Evolutionary conservation across 2,113 vertebrate genomes (phyloP).

Genomic region (Delphinus delphis): DNA sequence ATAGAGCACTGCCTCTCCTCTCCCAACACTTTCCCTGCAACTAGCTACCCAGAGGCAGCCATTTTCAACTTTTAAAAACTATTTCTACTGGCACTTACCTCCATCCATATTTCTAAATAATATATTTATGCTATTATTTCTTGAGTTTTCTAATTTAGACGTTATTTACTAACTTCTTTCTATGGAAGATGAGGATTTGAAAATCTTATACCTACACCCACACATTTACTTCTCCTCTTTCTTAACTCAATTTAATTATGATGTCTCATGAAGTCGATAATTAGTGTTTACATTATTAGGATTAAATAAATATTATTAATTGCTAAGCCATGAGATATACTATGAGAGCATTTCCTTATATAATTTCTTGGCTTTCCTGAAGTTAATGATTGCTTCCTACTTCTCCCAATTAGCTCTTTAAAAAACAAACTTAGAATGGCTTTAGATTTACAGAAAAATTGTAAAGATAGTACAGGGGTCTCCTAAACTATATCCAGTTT

Average conservation of each 20-base stretch:
- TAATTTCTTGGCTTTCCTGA: background rate
- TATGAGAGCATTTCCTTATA: background rate
- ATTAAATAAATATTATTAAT: background rate
- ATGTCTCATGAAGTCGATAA: background rate
- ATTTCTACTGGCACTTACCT: background rate
- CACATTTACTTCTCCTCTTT: background rate
- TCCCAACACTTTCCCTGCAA: background rate
- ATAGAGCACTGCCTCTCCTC: background rate
- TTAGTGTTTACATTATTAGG: background rate
- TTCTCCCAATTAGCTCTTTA: background rate
- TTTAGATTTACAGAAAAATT: slow-evolving; percentile 6
- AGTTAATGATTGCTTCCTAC: background rate
- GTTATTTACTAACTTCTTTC: background rate
- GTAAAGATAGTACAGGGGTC: background rate
- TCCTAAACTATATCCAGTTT: background rate
- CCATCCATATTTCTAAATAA: background rate
- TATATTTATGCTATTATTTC: slow-evolving; percentile 1
- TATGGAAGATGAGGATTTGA: background rate
- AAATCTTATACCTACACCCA: background rate
- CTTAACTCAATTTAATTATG: background rate
- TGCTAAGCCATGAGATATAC: background rate
- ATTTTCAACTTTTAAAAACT: background rate
- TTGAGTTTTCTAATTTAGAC: slow-evolving; percentile 19
- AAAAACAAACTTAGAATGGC: background rate
- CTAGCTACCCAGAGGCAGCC: background rate